A percentile compares a stretch with the other conserved stretches of the same genome.
Conservation (phyloP, 2,888 invertebrate species). For the Drosophila maculinotata region DNA sequence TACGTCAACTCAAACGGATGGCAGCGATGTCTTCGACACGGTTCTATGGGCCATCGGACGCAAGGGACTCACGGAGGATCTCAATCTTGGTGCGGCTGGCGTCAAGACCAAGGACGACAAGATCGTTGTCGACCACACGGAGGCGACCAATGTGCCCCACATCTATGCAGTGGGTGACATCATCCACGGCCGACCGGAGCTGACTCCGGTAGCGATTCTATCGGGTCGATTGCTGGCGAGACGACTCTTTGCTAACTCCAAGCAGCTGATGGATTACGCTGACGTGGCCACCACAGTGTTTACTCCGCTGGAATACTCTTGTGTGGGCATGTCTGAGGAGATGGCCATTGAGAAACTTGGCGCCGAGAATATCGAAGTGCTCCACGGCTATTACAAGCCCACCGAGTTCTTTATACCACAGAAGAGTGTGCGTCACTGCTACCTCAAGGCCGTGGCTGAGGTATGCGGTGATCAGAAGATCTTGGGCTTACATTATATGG, state of each 20-base stretch:
- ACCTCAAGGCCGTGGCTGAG: conserved; percentile 92
- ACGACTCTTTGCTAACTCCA: conserved; percentile 88
- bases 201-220: conserved; percentile 97
- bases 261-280: conserved; percentile 90
- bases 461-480: conserved; percentile 89
- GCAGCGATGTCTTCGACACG: conserved; percentile 90
- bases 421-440: conserved; percentile 93
- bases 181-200: conserved; percentile 92
- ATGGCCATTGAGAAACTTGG: conserved; percentile 89
- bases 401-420: conserved; percentile 97
- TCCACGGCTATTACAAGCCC: conserved; percentile 96
- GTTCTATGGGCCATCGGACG: conserved; percentile 94
- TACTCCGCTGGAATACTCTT: conserved; percentile 97
- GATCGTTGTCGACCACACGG: conserved; percentile 89
- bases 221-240: conserved; percentile 94
- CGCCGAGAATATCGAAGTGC: conserved; percentile 93
- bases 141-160: conserved; percentile 93
- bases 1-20: conserved; percentile 85
- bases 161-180: conserved; percentile 98
- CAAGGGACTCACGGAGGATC: conserved; percentile 89
- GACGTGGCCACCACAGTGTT: conserved; percentile 97
- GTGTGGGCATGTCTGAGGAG: conserved; percentile 96
- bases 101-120: conserved; percentile 89
- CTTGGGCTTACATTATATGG: conserved; percentile 95
- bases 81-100: conserved; percentile 90